Evolutionary conservation across 64 coral and sea anemone species (phyloP), one percentile per base, ranked within the genome.

Genomic region (Pachyseris speciosa): DNA sequence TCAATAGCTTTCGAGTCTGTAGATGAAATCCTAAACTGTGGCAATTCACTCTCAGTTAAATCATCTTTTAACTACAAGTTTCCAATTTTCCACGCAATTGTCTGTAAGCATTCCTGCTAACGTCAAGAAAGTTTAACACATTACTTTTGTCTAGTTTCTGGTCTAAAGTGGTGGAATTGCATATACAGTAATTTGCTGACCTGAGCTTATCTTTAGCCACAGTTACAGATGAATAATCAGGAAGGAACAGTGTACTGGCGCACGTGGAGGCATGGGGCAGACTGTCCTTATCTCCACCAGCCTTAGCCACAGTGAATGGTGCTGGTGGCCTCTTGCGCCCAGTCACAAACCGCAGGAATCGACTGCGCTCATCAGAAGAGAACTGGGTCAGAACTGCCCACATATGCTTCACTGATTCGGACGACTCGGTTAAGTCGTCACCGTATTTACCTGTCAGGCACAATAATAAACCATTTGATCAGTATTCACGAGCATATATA

Each of bases 291-390:
- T 94, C 89, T 27, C 90, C 90, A 10, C 89, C 89, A 1, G 86
- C 94, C 50, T 99, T 92, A 31, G 94, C 90, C 61, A 99, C 80
- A 27, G 97, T 99, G 28, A 99, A 95, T 0, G 93, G 90, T 43
- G 97, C 93, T 19, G 97, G 97, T 6, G 90, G 94, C 36, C 97
- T 91, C 30, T 91, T 95, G 10, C 97, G 94, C 51, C 97, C 97
- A 8, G 93, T 95, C 41, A 99, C 97, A 64, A 99, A 99, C 29
- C 97, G 97, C 17, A 99, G 83, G 86, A 99, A 99, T 3, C 94
- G 78, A 67, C 97, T 99, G 37, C 97, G 91, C 32, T 99, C 97
- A 13, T 93, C 90, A 36, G 83, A 71, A 34, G 70, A 93, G 17
- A 99, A 99, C 61, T 95, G 86, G 40, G 78, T 67, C 16, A 99